These are phyloP conservation scores for Trigoniulus corallinus DNA, from an alignment of 1,140 invertebrate genomes.

Conservation along the genomic window DNA sequence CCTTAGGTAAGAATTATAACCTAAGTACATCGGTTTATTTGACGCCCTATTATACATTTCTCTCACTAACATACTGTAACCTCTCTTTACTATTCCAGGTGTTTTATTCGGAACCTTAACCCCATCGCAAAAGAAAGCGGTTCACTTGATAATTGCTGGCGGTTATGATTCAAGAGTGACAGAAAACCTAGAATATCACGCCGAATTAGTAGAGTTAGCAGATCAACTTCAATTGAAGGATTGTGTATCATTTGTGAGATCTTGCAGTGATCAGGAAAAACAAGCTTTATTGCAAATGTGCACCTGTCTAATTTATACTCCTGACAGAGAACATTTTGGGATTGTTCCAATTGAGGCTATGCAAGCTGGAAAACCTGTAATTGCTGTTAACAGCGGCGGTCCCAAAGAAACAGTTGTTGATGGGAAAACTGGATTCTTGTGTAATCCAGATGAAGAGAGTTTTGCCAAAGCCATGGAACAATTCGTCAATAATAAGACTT, in stretches of 20 bases:
- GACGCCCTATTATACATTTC: slow-evolving; percentile 7
- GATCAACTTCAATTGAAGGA: slow-evolving; percentile 46
- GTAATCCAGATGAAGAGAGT: slow-evolving; percentile 41
- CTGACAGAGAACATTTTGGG: slow-evolving; percentile 95
- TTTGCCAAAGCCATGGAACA: slow-evolving; percentile 65
- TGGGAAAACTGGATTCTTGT: slow-evolving; percentile 77
- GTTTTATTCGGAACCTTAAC: slow-evolving; percentile 14
- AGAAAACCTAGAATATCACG: slow-evolving; percentile 79
- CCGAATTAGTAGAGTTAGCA: slow-evolving; percentile 51
- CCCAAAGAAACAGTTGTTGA: slow-evolving; percentile 83
- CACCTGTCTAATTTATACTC: slow-evolving; percentile 80
- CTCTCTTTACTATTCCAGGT: slow-evolving; percentile 17
- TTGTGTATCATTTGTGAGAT: slow-evolving; percentile 67
- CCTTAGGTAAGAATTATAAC: slow-evolving; percentile 41
- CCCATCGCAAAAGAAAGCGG: slow-evolving; percentile 26
- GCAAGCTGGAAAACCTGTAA: slow-evolving; percentile 79
- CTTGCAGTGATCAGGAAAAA: slow-evolving; percentile 70
- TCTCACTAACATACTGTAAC: not conserved
- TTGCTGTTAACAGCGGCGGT: slow-evolving; percentile 89
- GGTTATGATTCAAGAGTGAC: slow-evolving; percentile 80
- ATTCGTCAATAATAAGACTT: slow-evolving; percentile 34
- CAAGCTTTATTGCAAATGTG: slow-evolving; percentile 54
- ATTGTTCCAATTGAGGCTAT: slow-evolving; percentile 99
- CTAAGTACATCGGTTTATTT: slow-evolving; percentile 12
- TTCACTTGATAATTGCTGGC: slow-evolving; percentile 85